Conservation (phyloP, 2,888 invertebrate species). For the Arge pagana region DNA sequence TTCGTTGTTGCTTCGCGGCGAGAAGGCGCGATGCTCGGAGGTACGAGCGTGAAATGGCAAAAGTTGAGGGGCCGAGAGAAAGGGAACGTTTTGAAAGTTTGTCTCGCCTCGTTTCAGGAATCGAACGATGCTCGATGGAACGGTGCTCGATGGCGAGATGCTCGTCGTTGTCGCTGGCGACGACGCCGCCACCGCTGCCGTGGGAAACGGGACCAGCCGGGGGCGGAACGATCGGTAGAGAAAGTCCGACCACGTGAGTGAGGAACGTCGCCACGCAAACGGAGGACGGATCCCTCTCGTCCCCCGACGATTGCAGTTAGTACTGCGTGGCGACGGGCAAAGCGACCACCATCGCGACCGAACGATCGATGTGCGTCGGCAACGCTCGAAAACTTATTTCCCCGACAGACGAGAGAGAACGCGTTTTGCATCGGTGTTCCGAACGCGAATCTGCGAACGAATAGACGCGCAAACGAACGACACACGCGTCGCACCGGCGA, state of each 20-base stretch:
- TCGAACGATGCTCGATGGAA: constrained; percentile 54
- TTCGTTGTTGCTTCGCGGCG: no score
- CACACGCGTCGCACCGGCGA: no score
- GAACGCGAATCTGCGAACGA: no score
- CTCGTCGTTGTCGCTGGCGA: constrained; percentile 50
- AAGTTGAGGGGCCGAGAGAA: constrained; percentile 45
- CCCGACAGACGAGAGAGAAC: no score
- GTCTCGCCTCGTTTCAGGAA: constrained; percentile 39
- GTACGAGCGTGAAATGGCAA: no score
- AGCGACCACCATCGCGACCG: no score
- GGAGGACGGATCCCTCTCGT: constrained; percentile 45
- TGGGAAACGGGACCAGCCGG: constrained; percentile 50
- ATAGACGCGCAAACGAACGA: no score
- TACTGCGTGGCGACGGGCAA: constrained; percentile 55
- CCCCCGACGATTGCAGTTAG: constrained; percentile 52
- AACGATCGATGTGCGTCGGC: no score
- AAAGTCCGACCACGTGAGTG: constrained; percentile 17
- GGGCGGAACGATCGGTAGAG: constrained; percentile 34
- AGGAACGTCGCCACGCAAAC: constrained; percentile 57
- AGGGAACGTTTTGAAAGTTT: constrained; percentile 40
- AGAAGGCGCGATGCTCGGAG: no score
- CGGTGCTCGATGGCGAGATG: constrained; percentile 53
- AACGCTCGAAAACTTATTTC: no score
- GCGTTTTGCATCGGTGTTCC: no score
- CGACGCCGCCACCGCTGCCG: constrained; percentile 49